phyloP scores from a whole-genome alignment of 2,888 invertebrate genomes.

The Euphydryas editha region DNA sequence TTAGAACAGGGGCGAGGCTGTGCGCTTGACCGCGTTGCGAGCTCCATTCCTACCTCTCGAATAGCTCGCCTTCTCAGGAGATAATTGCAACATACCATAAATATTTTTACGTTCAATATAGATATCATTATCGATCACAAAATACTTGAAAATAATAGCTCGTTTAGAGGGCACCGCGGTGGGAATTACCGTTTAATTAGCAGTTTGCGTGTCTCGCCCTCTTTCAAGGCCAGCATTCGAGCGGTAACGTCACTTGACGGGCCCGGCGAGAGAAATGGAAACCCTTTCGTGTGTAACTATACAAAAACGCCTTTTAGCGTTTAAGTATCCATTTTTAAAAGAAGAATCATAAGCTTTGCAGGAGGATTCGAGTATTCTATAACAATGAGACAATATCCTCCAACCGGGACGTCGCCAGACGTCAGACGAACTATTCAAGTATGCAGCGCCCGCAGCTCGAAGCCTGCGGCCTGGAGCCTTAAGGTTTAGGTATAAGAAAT shows the following conservation, averaged over 20 bases:
- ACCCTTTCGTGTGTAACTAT: background rate
- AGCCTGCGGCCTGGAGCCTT: background rate
- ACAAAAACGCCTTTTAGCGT: background rate
- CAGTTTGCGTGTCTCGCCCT: background rate
- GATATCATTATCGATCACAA: constrained; percentile 6
- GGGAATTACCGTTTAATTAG: constrained; percentile 22
- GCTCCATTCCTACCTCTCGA: constrained; percentile 1
- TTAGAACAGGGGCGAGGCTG: constrained; percentile 27
- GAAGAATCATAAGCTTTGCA: background rate
- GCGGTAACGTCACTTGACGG: background rate
- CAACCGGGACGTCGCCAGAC: background rate
- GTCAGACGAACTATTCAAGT: background rate
- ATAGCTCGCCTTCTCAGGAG: constrained; percentile 21
- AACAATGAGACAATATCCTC: background rate
- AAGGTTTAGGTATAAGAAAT: background rate
- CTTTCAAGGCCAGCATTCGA: background rate
- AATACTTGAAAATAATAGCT: constrained; percentile 15
- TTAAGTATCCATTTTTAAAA: background rate
- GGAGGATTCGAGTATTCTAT: background rate
- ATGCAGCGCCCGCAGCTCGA: background rate
- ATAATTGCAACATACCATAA: constrained; percentile 24
- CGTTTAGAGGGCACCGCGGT: constrained; percentile 3
- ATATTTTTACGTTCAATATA: constrained; percentile 1
- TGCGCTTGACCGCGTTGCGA: constrained; percentile 26
- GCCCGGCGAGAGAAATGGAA: background rate